A percentile compares a stretch with the other conserved stretches of the same genome.
These are phyloP conservation scores for Thrips palmi DNA, from an alignment of 1,140 invertebrate genomes.

Conservation along the genomic window DNA sequence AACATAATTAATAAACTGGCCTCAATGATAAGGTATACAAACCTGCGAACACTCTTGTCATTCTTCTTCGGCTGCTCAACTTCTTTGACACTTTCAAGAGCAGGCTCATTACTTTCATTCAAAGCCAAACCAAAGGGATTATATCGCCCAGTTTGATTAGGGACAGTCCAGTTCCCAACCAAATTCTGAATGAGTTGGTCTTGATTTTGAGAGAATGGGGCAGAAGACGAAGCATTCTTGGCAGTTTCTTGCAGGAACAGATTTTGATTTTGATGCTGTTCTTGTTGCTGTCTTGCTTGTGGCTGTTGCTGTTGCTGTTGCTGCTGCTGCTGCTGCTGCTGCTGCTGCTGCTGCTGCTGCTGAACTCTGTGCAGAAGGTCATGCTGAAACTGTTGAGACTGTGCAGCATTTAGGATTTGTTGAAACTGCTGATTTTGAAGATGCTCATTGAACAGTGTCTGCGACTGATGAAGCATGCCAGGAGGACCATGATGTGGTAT, in stretches of 20 bases:
- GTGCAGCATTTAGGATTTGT: neutral
- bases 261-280: neutral
- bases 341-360: neutral
- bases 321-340: neutral
- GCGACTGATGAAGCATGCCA: neutral
- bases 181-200: conserved; percentile 49
- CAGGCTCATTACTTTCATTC: conserved; percentile 15
- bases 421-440: neutral
- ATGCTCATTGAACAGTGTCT: neutral
- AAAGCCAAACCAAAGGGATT: conserved; percentile 42
- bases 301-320: neutral
- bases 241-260: no score
- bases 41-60: conserved; percentile 12
- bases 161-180: conserved; percentile 62
- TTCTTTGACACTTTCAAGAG: conserved; percentile 18
- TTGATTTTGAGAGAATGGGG: no score
- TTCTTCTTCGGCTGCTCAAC: conserved; percentile 14
- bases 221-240: no score
- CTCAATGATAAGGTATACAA: conserved; percentile 14
- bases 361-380: neutral
- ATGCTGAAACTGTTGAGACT: neutral
- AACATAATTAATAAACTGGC: no score
- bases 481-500: neutral
- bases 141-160: conserved; percentile 62
- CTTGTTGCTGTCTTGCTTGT: neutral